Conservation (phyloP, 2,113 vertebrate genomes). For the Syngnathus typhle region DNA sequence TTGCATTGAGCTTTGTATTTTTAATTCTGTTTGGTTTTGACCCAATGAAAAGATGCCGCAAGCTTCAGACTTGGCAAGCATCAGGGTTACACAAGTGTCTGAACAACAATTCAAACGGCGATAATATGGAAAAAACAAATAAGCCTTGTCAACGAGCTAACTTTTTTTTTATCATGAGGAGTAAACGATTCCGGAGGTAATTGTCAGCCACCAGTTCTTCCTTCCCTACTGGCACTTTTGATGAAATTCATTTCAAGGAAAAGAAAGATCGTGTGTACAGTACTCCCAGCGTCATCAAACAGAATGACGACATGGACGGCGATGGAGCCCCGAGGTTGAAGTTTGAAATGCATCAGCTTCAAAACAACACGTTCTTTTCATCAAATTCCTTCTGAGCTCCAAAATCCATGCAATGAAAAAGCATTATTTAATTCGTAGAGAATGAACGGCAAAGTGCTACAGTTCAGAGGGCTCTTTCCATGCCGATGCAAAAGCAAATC, state of each 20-base stretch:
- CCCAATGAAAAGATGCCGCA: conserved; percentile 18
- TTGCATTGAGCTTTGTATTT: conserved; percentile 5
- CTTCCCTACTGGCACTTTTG: conserved; percentile 21
- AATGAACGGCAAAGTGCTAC: conserved; percentile 25
- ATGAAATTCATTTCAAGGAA: conserved; percentile 24
- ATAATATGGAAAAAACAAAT: conserved; percentile 42
- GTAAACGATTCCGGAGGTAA: conserved; percentile 27
- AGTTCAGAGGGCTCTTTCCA: conserved; percentile 27
- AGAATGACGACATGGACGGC: conserved; percentile 20
- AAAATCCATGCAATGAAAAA: conserved; percentile 53
- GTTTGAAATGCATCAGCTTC: conserved; percentile 49
- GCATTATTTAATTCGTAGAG: conserved; percentile 66
- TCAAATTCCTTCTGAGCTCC: conserved; percentile 47
- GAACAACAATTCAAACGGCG: conserved; percentile 43
- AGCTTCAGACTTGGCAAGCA: conserved; percentile 8
- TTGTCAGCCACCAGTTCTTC: conserved; percentile 17
- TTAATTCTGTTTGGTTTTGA: not conserved
- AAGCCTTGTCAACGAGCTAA: conserved; percentile 40
- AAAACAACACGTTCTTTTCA: conserved; percentile 52
- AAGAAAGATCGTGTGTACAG: conserved; percentile 27
- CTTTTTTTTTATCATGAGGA: conserved; percentile 40
- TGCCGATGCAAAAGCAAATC: conserved; percentile 27
- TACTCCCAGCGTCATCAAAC: conserved; percentile 42
- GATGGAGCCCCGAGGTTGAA: conserved; percentile 41
- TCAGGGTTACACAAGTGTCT: conserved; percentile 17